Conservation (phyloP, 2,888 invertebrate species). For the Drosophila paranaensis region DNA sequence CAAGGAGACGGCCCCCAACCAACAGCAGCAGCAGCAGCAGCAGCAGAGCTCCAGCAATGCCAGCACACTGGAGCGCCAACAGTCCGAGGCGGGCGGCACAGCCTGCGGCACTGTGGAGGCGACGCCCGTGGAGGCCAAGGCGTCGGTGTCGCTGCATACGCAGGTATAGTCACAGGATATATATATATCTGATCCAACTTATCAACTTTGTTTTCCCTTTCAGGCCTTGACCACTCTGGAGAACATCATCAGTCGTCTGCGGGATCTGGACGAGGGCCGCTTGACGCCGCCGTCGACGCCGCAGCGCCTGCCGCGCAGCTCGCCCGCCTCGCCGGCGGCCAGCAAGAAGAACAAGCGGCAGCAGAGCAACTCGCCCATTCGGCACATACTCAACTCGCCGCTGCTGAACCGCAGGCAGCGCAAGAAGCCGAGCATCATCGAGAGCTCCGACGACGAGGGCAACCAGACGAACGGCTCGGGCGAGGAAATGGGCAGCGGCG, state of each 20-base stretch:
- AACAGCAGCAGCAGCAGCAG: slow-evolving; percentile 29
- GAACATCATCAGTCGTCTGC: slow-evolving; percentile 86
- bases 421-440: slow-evolving; percentile 89
- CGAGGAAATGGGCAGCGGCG: slow-evolving; percentile 84
- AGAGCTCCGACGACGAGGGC: slow-evolving; percentile 93
- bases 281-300: slow-evolving; percentile 85
- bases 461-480: slow-evolving; percentile 86
- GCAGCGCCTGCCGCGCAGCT: slow-evolving; percentile 90
- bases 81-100: slow-evolving; percentile 42
- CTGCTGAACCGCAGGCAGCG: slow-evolving; percentile 90
- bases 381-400: slow-evolving; percentile 93
- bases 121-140: slow-evolving; percentile 84
- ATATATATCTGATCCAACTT: neutral
- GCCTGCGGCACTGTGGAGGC: slow-evolving; percentile 80
- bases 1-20: slow-evolving; percentile 76
- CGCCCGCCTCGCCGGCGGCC: slow-evolving; percentile 90
- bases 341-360: slow-evolving; percentile 90
- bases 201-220: neutral
- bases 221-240: slow-evolving; percentile 87
- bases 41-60: slow-evolving; percentile 43
- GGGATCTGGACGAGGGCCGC: slow-evolving; percentile 86
- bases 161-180: slow-evolving; percentile 53
- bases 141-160: slow-evolving; percentile 85
- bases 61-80: slow-evolving; percentile 63
- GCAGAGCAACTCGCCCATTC: slow-evolving; percentile 92